Conservation (phyloP, 2,888 invertebrate species). For the Phaonia tiefii region DNA sequence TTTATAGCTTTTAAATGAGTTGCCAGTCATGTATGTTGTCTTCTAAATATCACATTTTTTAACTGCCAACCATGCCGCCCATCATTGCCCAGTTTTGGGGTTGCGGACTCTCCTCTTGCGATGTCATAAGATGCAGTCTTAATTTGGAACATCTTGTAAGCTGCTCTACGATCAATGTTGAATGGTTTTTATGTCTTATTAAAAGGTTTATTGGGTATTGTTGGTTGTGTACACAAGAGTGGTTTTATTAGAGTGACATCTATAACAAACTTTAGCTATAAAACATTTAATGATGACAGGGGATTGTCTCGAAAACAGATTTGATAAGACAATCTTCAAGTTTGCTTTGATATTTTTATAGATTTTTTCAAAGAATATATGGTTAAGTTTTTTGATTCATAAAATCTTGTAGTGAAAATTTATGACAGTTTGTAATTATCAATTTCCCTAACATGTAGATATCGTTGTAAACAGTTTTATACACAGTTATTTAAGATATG, state of each 20-base stretch:
- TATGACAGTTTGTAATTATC: no score
- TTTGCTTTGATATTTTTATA: no score
- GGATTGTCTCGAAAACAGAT: no score
- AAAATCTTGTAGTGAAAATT: no score
- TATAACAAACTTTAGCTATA: conserved; percentile 1
- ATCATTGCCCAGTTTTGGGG: neutral
- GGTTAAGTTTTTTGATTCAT: no score
- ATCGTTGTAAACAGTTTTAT: no score
- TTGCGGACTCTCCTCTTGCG: neutral
- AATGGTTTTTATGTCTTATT: conserved; percentile 25
- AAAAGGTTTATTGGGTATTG: neutral
- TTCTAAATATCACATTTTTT: conserved; percentile 17
- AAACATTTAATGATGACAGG: neutral
- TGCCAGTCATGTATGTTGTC: conserved; percentile 49
- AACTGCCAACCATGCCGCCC: neutral
- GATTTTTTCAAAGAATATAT: no score
- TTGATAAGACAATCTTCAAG: no score
- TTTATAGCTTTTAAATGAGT: conserved; percentile 75
- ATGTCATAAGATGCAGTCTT: neutral
- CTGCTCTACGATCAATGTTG: neutral
- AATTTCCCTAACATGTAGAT: no score
- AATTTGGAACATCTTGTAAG: conserved; percentile 21
- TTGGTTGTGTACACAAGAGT: neutral
- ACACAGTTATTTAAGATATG: no score
- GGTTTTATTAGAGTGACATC: conserved; percentile 3